A percentile compares a stretch with the other conserved stretches of the same genome.
Conservation (phyloP, 2,797 vertebrate species). For the Buceros bicornis region DNA sequence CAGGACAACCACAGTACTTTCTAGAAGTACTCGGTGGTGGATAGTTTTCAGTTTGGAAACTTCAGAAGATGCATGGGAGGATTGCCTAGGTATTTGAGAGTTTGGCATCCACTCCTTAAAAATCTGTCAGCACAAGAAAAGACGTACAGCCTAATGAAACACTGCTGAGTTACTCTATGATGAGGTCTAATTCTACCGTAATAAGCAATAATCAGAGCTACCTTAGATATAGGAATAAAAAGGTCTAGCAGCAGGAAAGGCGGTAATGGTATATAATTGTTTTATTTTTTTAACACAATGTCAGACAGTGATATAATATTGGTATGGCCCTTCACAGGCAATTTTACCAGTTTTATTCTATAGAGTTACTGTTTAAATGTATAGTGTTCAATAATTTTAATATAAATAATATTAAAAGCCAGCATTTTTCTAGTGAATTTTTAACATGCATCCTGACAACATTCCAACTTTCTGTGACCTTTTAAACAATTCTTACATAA, state of each 20-base stretch:
- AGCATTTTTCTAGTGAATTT: slow-evolving; percentile 59
- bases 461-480: slow-evolving; percentile 58
- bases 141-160: background rate
- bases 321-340: slow-evolving; percentile 9
- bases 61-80: background rate
- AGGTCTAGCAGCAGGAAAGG: background rate
- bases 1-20: background rate
- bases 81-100: background rate
- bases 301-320: background rate
- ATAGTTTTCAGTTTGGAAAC: background rate
- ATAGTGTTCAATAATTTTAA: slow-evolving; percentile 50
- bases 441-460: slow-evolving; percentile 37
- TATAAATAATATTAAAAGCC: slow-evolving; percentile 34
- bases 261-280: background rate
- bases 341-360: slow-evolving; percentile 25
- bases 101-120: background rate
- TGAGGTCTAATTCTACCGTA: background rate
- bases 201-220: background rate
- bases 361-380: slow-evolving; percentile 33
- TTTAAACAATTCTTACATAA: slow-evolving; percentile 52
- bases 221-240: background rate
- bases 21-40: background rate
- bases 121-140: background rate
- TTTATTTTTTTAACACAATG: background rate
- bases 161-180: background rate